These are phyloP conservation scores for Pogonophryne albipinna DNA, from an alignment of 2,797 vertebrate species.

Conservation along the genomic window DNA sequence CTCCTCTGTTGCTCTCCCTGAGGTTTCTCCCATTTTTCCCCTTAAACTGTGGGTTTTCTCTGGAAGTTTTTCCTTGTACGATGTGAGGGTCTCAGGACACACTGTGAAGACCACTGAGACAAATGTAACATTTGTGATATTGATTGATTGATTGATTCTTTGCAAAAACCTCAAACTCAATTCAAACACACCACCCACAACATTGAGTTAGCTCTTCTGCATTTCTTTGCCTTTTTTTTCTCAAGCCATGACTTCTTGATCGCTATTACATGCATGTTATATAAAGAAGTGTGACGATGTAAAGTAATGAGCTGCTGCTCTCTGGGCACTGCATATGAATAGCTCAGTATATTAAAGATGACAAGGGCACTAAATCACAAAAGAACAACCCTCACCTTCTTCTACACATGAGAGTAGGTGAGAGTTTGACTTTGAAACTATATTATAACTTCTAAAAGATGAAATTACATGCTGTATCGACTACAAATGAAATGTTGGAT, in stretches of 20 bases:
- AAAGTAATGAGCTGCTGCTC: conserved; percentile 5
- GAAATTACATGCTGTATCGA: background rate
- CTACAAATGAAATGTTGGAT: background rate
- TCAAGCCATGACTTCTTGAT: background rate
- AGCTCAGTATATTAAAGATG: background rate
- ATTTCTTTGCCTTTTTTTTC: background rate
- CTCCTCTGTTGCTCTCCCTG: too few relatives aligned
- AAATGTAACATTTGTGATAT: too few relatives aligned
- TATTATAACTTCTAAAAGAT: background rate
- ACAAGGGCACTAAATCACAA: background rate
- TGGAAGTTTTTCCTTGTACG: too few relatives aligned
- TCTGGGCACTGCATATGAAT: background rate
- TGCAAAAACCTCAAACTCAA: conserved; percentile 3
- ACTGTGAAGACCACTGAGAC: too few relatives aligned
- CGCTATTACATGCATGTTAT: background rate
- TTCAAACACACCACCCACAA: background rate
- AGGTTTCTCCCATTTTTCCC: too few relatives aligned
- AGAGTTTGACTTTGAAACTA: background rate
- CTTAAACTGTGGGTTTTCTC: too few relatives aligned
- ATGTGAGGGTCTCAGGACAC: too few relatives aligned
- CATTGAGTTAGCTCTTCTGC: background rate
- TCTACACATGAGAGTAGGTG: background rate
- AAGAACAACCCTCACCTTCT: accelerated
- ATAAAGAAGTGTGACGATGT: background rate
- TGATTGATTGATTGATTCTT: too few relatives aligned